phyloP scores from a whole-genome alignment of 2,797 vertebrate genomes.

The Darevskia mixta region DNA sequence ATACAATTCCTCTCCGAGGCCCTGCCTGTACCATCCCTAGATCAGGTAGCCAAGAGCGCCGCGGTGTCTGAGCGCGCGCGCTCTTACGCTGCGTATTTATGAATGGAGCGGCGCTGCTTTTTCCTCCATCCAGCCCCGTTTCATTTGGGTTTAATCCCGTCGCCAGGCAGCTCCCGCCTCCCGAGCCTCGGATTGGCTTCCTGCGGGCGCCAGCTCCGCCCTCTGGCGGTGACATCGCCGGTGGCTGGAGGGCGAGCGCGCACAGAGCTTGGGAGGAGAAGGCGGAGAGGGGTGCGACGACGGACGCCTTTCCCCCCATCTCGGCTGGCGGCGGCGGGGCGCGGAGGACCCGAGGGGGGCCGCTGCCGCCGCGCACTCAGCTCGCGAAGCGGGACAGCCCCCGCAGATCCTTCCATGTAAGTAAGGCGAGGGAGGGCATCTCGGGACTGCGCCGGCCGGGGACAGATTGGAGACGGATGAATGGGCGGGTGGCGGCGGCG shows the following conservation, averaged over 20 bases:
- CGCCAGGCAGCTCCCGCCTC: conserved; percentile 13
- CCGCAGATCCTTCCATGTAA: background rate
- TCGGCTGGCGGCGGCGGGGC: background rate
- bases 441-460: background rate
- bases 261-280: background rate
- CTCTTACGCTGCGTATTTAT: background rate
- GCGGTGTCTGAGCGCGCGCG: no score
- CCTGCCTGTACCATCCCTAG: background rate
- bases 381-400: background rate
- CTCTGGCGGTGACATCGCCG: conserved; percentile 37
- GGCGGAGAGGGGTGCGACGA: no score
- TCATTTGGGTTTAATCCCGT: background rate
- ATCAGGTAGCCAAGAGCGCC: no score
- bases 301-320: background rate
- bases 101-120: background rate
- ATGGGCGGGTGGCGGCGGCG: background rate
- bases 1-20: no score
- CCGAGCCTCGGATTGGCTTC: conserved; percentile 33
- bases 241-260: background rate
- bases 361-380: background rate
- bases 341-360: background rate
- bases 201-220: background rate
- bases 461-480: background rate
- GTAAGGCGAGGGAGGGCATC: background rate
- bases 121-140: background rate